Evolutionary conservation across 2,888 invertebrate genomes (phyloP).

Genomic region (Lithophane semibrunnea): DNA sequence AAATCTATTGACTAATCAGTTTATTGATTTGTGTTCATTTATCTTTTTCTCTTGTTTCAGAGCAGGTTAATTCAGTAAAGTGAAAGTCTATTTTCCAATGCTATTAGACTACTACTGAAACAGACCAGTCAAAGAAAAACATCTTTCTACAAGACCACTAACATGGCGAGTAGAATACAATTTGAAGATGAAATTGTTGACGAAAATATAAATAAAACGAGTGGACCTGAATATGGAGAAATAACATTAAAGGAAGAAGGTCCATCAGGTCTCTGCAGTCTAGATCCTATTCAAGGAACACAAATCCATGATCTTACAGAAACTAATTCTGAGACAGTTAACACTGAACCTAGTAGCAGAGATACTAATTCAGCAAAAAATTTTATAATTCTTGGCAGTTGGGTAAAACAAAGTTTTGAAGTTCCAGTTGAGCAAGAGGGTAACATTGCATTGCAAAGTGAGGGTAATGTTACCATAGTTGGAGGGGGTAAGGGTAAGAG

Average conservation of each 20-base stretch:
- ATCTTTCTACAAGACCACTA: not conserved
- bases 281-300: not conserved
- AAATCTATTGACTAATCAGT: not conserved
- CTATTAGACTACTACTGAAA: not conserved
- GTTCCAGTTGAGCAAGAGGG: not conserved
- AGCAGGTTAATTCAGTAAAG: not conserved
- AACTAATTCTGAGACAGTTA: not conserved
- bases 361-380: not conserved
- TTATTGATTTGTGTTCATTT: not conserved
- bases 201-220: not conserved
- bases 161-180: slow-evolving; percentile 31
- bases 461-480: not conserved
- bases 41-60: not conserved
- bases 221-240: not conserved
- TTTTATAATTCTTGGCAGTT: slow-evolving; percentile 9
- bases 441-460: not conserved
- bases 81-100: not conserved
- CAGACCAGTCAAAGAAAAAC: not conserved
- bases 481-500: slow-evolving; percentile 14
- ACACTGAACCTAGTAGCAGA: not conserved
- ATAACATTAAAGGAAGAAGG: not conserved
- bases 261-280: not conserved
- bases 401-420: not conserved
- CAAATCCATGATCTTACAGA: not conserved
- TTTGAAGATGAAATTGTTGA: slow-evolving; percentile 31